These are phyloP conservation scores for Ivindomyrus marchei DNA, from an alignment of 2,113 vertebrate genomes.

Conservation along the genomic window DNA sequence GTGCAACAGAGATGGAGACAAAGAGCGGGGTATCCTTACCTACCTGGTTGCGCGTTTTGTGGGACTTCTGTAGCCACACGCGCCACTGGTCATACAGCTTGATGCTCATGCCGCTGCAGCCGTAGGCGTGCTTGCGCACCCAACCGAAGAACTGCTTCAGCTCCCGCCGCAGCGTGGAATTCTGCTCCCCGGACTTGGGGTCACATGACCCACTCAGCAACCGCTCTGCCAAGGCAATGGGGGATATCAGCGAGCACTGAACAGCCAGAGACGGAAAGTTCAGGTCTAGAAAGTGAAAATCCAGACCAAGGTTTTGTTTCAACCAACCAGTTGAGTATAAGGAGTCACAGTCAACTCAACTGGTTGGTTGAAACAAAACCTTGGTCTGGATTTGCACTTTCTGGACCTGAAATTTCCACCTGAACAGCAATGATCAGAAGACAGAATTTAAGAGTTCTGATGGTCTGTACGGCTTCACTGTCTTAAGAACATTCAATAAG, in stretches of 20 bases:
- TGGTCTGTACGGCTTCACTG: not conserved
- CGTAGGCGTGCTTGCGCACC: slow-evolving; percentile 84
- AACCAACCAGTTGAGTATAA: not conserved
- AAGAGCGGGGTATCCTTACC: slow-evolving; percentile 56
- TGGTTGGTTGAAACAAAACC: not conserved
- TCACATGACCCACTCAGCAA: slow-evolving; percentile 68
- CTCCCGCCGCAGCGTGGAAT: slow-evolving; percentile 81
- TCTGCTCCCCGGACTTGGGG: slow-evolving; percentile 72
- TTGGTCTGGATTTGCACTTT: not conserved
- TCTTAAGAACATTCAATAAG: not conserved
- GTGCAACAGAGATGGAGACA: not conserved
- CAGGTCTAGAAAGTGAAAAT: not conserved
- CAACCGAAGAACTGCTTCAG: slow-evolving; percentile 93
- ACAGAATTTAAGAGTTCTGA: not conserved
- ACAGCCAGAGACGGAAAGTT: not conserved
- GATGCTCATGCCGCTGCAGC: slow-evolving; percentile 88
- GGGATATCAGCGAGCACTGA: not conserved
- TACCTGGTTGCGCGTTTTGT: slow-evolving; percentile 92
- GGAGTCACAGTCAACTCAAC: not conserved
- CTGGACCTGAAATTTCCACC: not conserved
- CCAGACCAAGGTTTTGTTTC: not conserved
- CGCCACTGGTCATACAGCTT: slow-evolving; percentile 95
- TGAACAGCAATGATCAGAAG: not conserved
- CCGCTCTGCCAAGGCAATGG: slow-evolving; percentile 50
- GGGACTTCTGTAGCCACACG: slow-evolving; percentile 90